Percentiles rank a stretch among this genome's conserved stretches.
These are phyloP conservation scores for Drosophila gaucha DNA, from an alignment of 2,888 invertebrate genomes.

Conservation along the genomic window DNA sequence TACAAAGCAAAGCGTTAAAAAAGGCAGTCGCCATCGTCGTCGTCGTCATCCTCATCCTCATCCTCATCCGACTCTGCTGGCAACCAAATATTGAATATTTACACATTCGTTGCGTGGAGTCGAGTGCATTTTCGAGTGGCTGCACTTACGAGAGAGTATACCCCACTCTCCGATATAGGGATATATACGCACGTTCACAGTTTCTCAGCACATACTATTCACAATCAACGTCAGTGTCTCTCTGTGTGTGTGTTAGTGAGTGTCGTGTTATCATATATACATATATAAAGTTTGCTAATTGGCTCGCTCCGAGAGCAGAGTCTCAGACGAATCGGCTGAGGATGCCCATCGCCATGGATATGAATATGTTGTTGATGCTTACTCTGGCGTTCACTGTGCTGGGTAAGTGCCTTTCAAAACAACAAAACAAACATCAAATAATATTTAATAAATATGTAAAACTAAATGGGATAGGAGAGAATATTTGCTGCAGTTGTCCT, in stretches of 20 bases:
- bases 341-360: conserved; percentile 39
- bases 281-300: conserved; percentile 68
- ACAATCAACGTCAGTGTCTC: conserved; percentile 17
- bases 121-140: conserved; percentile 77
- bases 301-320: conserved; percentile 40
- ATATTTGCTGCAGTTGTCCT: conserved; percentile 13
- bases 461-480: conserved; percentile 3
- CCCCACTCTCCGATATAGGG: conserved; percentile 16
- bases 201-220: conserved; percentile 21
- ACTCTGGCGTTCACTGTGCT: conserved; percentile 32
- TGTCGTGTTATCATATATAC: conserved; percentile 51
- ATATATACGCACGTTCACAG: conserved; percentile 7
- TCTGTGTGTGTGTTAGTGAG: conserved; percentile 24
- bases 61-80: conserved; percentile 31
- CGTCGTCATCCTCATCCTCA: conserved; percentile 8
- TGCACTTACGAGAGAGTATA: conserved; percentile 64
- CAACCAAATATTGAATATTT: conserved; percentile 81
- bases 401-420: conserved; percentile 55
- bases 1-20: conserved; percentile 44
- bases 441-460: neutral
- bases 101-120: conserved; percentile 79
- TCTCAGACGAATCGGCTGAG: conserved; percentile 14
- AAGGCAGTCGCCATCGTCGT: conserved; percentile 42
- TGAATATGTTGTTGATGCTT: conserved; percentile 35
- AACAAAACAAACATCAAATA: neutral